Conservation (phyloP, 2,888 invertebrate species). For the Drosophila yooni region DNA sequence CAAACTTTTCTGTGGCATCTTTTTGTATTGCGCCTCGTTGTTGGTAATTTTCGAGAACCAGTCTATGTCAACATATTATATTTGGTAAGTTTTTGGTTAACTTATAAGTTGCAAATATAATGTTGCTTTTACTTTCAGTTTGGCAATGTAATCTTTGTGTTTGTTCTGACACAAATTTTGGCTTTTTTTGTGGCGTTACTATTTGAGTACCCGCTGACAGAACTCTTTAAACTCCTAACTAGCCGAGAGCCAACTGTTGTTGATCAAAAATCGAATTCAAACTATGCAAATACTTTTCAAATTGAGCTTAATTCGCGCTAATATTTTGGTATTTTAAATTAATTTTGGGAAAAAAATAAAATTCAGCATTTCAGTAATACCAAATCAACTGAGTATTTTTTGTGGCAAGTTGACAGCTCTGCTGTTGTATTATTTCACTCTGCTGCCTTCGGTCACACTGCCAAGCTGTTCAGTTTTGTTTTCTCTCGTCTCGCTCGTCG, state of each 20-base stretch:
- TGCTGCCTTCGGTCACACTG: conserved; percentile 17
- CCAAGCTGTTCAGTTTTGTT: conserved; percentile 64
- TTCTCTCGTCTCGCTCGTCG: conserved; percentile 70
- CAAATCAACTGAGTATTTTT: conserved; percentile 14
- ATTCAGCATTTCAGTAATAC: background rate
- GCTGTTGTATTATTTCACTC: conserved; percentile 24
- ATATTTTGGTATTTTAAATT: background rate
- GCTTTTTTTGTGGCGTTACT: conserved; percentile 70
- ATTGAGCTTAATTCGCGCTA: conserved; percentile 24
- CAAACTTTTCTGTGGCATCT: conserved; percentile 82
- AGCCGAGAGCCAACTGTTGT: conserved; percentile 16
- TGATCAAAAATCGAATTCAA: background rate
- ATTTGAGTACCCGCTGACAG: conserved; percentile 75
- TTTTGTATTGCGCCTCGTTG: conserved; percentile 63
- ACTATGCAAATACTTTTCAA: conserved; percentile 18
- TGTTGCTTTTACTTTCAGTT: conserved; percentile 29
- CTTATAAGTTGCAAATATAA: background rate
- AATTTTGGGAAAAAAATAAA: background rate
- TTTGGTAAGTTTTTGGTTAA: conserved; percentile 66
- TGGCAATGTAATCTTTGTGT: conserved; percentile 54
- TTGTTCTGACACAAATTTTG: conserved; percentile 64
- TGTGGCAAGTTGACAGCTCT: conserved; percentile 9
- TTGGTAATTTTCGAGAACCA: conserved; percentile 71
- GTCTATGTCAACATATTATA: conserved; percentile 65
- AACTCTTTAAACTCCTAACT: conserved; percentile 50